A percentile compares a stretch with the other conserved stretches of the same genome.
These are phyloP conservation scores for Brienomyrus brachyistius DNA, from an alignment of 2,113 vertebrate genomes.

Conservation along the genomic window DNA sequence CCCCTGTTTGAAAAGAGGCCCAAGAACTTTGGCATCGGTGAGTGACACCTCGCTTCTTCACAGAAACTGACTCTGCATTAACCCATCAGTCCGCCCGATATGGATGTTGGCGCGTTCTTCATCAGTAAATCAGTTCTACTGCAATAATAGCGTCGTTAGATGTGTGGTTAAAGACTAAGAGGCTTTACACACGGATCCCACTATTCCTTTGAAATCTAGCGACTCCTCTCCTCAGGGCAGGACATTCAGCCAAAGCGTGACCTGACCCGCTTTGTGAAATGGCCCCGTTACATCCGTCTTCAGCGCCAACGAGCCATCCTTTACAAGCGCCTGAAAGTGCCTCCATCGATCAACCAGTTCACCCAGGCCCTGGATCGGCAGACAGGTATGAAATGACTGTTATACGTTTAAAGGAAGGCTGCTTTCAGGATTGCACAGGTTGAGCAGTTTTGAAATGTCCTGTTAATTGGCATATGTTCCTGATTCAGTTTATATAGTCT, in stretches of 20 bases:
- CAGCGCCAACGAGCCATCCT: constrained; percentile 92
- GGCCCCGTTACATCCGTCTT: constrained; percentile 89
- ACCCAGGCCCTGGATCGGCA: constrained; percentile 93
- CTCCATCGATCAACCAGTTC: constrained; percentile 95
- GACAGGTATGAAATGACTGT: constrained; percentile 64
- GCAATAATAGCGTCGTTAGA: neutral
- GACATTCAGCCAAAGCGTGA: constrained; percentile 97
- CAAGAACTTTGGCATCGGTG: constrained; percentile 94
- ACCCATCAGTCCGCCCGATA: no score
- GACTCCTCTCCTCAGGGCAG: constrained; percentile 69
- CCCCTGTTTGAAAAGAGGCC: constrained; percentile 93
- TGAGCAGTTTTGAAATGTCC: neutral
- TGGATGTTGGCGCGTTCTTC: neutral
- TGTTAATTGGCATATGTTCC: neutral
- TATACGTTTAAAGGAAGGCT: neutral
- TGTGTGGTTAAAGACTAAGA: neutral
- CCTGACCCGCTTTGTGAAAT: constrained; percentile 92
- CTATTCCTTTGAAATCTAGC: neutral
- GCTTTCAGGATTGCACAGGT: neutral
- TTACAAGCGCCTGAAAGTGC: constrained; percentile 93
- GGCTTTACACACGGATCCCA: neutral
- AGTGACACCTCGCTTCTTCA: constrained; percentile 37
- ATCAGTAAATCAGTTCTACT: neutral
- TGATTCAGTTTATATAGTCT: neutral
- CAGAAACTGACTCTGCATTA: neutral